phyloP scores from a whole-genome alignment of 2,113 vertebrate genomes.

The Eulacestoma nigropectus region DNA sequence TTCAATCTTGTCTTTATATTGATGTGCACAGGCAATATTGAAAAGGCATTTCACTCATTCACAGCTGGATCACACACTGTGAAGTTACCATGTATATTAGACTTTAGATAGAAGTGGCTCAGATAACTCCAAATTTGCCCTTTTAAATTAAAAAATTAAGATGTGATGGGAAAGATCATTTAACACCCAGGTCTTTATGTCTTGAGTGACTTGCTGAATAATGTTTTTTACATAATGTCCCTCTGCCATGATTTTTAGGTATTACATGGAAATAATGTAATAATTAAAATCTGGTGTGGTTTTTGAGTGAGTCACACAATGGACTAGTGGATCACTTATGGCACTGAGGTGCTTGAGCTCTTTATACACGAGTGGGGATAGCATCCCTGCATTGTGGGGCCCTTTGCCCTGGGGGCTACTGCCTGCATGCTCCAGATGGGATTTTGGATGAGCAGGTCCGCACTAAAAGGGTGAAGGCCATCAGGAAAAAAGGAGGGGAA shows the following conservation, averaged over 20 bases:
- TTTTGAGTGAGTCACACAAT: rapidly evolving
- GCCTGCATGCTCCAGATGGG: rapidly evolving
- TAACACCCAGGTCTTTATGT: not conserved
- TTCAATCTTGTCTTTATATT: not conserved
- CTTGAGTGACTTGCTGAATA: not conserved
- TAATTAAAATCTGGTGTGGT: not conserved
- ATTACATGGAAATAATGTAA: not conserved
- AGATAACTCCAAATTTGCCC: not conserved
- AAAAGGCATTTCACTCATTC: not conserved
- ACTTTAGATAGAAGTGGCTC: not conserved
- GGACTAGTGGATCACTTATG: not conserved
- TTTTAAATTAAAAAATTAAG: not conserved
- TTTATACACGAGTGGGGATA: rapidly evolving
- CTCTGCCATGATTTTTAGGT: not conserved
- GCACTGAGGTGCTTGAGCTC: not conserved
- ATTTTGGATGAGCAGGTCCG: not conserved
- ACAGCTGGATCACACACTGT: not conserved
- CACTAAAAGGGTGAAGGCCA: not conserved
- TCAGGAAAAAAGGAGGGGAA: not conserved
- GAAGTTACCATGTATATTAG: not conserved
- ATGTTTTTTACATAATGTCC: not conserved
- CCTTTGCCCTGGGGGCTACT: not conserved
- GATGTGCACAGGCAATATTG: not conserved
- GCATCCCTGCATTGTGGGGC: rapidly evolving
- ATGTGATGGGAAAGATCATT: not conserved